phyloP scores from a whole-genome alignment of 2,888 invertebrate species.

The Physocephala rufipes region DNA sequence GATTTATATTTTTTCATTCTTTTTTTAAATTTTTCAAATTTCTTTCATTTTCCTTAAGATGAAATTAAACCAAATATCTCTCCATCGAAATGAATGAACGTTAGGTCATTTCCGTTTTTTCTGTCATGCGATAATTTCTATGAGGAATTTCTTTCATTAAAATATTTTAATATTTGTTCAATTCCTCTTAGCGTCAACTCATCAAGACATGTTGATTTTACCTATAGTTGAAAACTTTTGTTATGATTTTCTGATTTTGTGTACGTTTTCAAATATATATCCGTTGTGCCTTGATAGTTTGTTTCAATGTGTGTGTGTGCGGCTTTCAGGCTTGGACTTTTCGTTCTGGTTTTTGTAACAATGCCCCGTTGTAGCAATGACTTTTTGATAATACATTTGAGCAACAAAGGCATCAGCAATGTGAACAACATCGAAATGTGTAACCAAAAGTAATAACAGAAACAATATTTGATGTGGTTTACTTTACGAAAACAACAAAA shows the following conservation, averaged over 20 bases:
- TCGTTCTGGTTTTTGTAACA: not conserved
- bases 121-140: too few relatives aligned
- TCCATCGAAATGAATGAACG: too few relatives aligned
- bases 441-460: slow-evolving; percentile 13
- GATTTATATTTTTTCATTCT: too few relatives aligned
- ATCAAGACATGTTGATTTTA: slow-evolving; percentile 2
- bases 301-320: not conserved
- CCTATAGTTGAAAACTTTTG: slow-evolving; percentile 6
- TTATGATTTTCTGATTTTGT: slow-evolving; percentile 4
- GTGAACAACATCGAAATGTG: not conserved
- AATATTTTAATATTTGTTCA: too few relatives aligned
- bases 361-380: not conserved
- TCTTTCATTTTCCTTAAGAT: too few relatives aligned
- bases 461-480: not conserved
- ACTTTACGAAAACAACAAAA: not conserved
- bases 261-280: not conserved
- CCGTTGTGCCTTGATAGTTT: not conserved
- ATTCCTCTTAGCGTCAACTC: too few relatives aligned
- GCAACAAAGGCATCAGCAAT: not conserved
- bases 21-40: too few relatives aligned
- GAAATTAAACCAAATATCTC: too few relatives aligned
- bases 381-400: not conserved
- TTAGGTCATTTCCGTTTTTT: too few relatives aligned
- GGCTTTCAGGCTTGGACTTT: not conserved
- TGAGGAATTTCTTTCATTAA: too few relatives aligned